Conservation (phyloP, 2,113 vertebrate species). For the Merops nubicus region DNA sequence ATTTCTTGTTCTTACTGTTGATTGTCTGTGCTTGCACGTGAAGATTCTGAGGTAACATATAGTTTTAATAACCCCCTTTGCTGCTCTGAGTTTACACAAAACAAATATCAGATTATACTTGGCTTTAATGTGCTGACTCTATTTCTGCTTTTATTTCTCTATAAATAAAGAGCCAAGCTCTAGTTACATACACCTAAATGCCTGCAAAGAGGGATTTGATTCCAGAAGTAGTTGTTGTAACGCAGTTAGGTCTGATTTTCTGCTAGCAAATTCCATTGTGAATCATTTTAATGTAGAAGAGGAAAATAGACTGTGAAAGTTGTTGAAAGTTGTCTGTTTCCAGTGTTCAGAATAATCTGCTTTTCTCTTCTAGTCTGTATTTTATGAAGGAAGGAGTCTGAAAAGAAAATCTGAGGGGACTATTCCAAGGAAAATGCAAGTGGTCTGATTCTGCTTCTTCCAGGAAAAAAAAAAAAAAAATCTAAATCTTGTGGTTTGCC, state of each 20-base stretch:
- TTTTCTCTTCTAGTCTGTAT: background rate
- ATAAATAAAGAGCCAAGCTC: constrained; percentile 47
- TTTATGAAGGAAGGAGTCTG: constrained; percentile 18
- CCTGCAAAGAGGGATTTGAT: constrained; percentile 30
- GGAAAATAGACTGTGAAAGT: constrained; percentile 33
- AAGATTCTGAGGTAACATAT: background rate
- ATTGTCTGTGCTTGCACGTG: background rate
- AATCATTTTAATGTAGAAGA: constrained; percentile 8
- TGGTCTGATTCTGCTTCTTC: background rate
- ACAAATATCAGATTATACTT: constrained; percentile 26
- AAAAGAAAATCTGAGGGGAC: background rate
- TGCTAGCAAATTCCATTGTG: constrained; percentile 34
- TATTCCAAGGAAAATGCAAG: background rate
- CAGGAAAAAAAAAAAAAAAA: background rate
- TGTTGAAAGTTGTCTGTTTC: constrained; percentile 20
- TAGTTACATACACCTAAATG: constrained; percentile 35
- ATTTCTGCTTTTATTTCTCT: constrained; percentile 52
- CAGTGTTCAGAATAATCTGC: background rate
- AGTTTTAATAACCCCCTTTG: constrained; percentile 48
- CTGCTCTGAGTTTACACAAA: constrained; percentile 22
- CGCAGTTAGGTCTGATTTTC: constrained; percentile 37
- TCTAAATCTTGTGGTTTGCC: background rate
- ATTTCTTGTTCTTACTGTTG: background rate
- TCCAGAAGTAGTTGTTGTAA: constrained; percentile 42
- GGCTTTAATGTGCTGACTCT: background rate